These are phyloP conservation scores for Ictalurus punctatus DNA, from an alignment of 2,113 vertebrate species.

Conservation along the genomic window DNA sequence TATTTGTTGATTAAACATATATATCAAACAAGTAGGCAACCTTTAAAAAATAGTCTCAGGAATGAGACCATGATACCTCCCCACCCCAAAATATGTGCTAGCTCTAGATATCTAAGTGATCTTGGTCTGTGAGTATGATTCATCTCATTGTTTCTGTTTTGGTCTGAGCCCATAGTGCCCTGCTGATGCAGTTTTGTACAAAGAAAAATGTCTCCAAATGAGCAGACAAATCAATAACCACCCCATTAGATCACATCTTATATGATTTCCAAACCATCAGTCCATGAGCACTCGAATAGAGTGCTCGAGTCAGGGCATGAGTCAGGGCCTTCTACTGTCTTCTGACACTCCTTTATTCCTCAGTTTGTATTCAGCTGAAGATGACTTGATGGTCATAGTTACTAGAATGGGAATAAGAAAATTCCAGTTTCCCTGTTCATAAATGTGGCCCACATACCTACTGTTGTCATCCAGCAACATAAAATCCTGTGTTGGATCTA, in stretches of 20 bases:
- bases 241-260: slow-evolving; percentile 67
- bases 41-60: neutral
- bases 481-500: slow-evolving; percentile 39
- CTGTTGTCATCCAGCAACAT: slow-evolving; percentile 37
- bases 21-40: neutral
- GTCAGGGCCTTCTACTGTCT: slow-evolving; percentile 55
- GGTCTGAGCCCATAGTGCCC: slow-evolving; percentile 56
- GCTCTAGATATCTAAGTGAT: slow-evolving; percentile 6
- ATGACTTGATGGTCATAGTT: slow-evolving; percentile 62
- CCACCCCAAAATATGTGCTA: neutral
- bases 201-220: slow-evolving; percentile 67
- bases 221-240: slow-evolving; percentile 71
- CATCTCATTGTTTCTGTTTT: slow-evolving; percentile 41
- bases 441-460: neutral
- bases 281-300: slow-evolving; percentile 53
- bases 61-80: neutral
- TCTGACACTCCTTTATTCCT: slow-evolving; percentile 51
- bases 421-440: slow-evolving; percentile 10
- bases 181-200: slow-evolving; percentile 62
- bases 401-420: slow-evolving; percentile 1
- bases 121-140: slow-evolving; percentile 9
- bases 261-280: slow-evolving; percentile 59
- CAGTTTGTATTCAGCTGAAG: slow-evolving; percentile 53
- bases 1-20: neutral
- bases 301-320: slow-evolving; percentile 20